Percentiles rank a stretch among this genome's conserved stretches.
Conservation (phyloP, 2,113 vertebrate genomes). For the Ornithorhynchus anatinus region DNA sequence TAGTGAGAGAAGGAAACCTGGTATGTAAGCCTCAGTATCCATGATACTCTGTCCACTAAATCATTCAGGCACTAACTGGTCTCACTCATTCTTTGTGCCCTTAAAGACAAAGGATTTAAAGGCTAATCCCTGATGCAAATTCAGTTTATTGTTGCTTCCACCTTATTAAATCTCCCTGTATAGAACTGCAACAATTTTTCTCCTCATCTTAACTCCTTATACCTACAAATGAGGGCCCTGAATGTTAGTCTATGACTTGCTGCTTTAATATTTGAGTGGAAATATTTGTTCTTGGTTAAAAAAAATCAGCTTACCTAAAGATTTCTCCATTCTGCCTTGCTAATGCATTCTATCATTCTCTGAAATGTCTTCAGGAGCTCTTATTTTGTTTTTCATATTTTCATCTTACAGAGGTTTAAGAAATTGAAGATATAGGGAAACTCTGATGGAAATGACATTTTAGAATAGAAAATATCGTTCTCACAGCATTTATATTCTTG, state of each 20-base stretch:
- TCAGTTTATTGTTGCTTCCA: constrained; percentile 23
- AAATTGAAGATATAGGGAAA: background rate
- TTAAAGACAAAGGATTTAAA: background rate
- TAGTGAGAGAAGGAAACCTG: too few species aligned
- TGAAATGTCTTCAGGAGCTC: fast-evolving
- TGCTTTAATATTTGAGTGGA: background rate
- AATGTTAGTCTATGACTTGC: background rate
- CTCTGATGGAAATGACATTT: background rate
- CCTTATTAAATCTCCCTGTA: constrained; percentile 7
- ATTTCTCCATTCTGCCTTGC: background rate
- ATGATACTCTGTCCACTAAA: background rate
- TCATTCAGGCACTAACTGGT: background rate
- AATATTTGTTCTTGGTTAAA: background rate
- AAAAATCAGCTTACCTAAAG: background rate
- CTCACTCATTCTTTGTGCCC: constrained; percentile 24
- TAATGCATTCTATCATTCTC: background rate
- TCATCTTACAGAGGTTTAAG: background rate
- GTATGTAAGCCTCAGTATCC: too few species aligned
- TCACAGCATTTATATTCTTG: background rate
- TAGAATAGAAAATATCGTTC: background rate
- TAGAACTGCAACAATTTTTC: constrained; percentile 33
- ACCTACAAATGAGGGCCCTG: background rate
- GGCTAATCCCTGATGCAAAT: constrained; percentile 44
- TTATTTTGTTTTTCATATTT: background rate
- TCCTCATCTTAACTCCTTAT: background rate